phyloP scores from a whole-genome alignment of 92 coral and sea anemone species.

The Diadumene lineata region DNA sequence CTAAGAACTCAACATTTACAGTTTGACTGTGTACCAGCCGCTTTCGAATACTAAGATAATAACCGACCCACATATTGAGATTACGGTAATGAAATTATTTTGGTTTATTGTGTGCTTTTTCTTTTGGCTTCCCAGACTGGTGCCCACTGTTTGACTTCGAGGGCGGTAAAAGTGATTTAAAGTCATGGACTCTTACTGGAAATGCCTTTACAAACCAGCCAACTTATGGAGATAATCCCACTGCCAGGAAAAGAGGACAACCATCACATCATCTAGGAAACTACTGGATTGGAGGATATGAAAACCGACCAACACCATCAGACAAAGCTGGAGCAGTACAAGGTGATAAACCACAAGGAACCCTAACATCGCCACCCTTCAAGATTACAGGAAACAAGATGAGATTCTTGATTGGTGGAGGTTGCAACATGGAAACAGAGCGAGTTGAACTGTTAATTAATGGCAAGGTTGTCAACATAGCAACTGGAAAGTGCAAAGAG shows the following conservation, averaged over 20 bases:
- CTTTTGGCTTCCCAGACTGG: no score
- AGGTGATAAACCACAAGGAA: constrained; percentile 32
- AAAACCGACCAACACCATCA: constrained; percentile 29
- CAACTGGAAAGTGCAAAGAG: constrained; percentile 38
- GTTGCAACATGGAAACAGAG: constrained; percentile 17
- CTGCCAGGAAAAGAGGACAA: constrained; percentile 29
- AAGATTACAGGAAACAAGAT: constrained; percentile 18
- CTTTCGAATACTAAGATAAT: no score
- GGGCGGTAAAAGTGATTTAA: no score
- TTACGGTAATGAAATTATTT: no score
- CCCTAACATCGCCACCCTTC: constrained; percentile 39
- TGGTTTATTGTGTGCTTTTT: no score
- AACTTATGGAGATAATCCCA: constrained; percentile 43
- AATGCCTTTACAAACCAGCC: constrained; percentile 31
- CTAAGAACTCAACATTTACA: no score
- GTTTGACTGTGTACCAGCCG: no score
- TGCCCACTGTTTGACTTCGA: no score
- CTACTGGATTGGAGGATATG: constrained; percentile 43
- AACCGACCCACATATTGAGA: no score
- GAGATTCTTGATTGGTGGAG: constrained; percentile 47
- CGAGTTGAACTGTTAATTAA: constrained; percentile 37
- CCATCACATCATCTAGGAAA: constrained; percentile 27
- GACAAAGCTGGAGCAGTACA: constrained; percentile 12
- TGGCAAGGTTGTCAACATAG: background rate
- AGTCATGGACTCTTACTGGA: no score